Conservation (phyloP, 2,113 vertebrate species). For the Pachyramphus minor region DNA sequence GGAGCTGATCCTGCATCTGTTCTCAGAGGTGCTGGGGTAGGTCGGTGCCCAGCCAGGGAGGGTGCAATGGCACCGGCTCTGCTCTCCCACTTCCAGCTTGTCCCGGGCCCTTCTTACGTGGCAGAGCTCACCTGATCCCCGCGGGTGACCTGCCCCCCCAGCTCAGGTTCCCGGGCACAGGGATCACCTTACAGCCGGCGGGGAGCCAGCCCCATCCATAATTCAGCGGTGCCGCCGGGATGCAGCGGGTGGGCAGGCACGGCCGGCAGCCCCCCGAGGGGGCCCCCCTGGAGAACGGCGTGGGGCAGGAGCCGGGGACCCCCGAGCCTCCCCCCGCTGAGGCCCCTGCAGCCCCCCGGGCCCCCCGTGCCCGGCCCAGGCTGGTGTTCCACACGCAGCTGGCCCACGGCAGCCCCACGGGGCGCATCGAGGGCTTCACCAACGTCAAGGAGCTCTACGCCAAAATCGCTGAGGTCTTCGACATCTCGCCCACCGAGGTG, state of each 20-base stretch:
- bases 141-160: slow-evolving; percentile 26
- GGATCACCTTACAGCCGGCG: slow-evolving; percentile 71
- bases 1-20: background rate
- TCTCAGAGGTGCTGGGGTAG: rapidly evolving
- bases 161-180: slow-evolving; percentile 70
- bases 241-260: slow-evolving; percentile 58
- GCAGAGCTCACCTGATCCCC: background rate
- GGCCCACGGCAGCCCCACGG: slow-evolving; percentile 94
- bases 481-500: slow-evolving; percentile 94
- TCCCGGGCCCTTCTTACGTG: background rate
- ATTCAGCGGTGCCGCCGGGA: slow-evolving; percentile 73
- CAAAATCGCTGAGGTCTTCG: slow-evolving; percentile 95
- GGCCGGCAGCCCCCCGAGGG: slow-evolving; percentile 52
- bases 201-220: slow-evolving; percentile 74
- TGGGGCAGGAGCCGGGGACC: slow-evolving; percentile 56
- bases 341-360: slow-evolving; percentile 42
- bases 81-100: background rate
- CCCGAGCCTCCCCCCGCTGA: background rate
- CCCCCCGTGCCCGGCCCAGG: slow-evolving; percentile 75
- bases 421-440: slow-evolving; percentile 92
- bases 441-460: slow-evolving; percentile 95
- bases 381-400: slow-evolving; percentile 95
- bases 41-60: background rate
- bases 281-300: slow-evolving; percentile 72
- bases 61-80: background rate